Percentiles rank a stretch among this genome's conserved stretches.
Conservation (phyloP, 1,140 invertebrate genomes). For the Sycophaga agraensis region DNA sequence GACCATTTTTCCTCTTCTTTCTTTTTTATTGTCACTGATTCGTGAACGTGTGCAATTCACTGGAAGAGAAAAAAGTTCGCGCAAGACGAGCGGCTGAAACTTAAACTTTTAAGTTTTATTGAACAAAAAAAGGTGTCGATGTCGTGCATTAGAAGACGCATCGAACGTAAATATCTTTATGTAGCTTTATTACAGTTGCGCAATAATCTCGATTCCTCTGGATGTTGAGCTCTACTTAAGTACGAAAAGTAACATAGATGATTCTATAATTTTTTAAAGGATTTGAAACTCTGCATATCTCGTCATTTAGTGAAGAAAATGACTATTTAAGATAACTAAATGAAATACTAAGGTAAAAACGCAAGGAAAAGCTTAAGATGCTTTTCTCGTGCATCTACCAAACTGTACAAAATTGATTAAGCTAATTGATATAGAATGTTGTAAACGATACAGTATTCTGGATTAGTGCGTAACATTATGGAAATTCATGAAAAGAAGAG, state of each 20-base stretch:
- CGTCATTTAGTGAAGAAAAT: conserved; percentile 17
- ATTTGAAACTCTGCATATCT: conserved; percentile 29
- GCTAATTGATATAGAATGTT: conserved; percentile 46
- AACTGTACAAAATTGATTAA: conserved; percentile 42
- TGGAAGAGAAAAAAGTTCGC: too few species aligned
- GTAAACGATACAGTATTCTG: conserved; percentile 47
- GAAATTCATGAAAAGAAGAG: background rate
- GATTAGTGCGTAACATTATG: conserved; percentile 26
- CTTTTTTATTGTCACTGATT: too few species aligned
- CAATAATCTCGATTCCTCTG: conserved; percentile 27
- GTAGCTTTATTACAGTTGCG: conserved; percentile 23
- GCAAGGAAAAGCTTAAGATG: background rate
- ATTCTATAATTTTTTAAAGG: conserved; percentile 21
- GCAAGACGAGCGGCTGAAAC: conserved; percentile 4
- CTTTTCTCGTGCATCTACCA: conserved; percentile 37
- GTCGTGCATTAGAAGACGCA: conserved; percentile 1
- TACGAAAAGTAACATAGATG: conserved; percentile 8
- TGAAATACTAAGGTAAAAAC: conserved; percentile 10
- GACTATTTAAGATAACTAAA: conserved; percentile 16
- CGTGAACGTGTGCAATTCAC: too few species aligned
- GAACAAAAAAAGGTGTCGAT: background rate
- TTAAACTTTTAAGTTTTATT: background rate
- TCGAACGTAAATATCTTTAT: conserved; percentile 18
- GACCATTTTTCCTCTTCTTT: too few species aligned
- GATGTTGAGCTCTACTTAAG: conserved; percentile 14